Evolutionary conservation across 2,888 invertebrate species (phyloP).

Genomic region (Cantharis rustica): DNA sequence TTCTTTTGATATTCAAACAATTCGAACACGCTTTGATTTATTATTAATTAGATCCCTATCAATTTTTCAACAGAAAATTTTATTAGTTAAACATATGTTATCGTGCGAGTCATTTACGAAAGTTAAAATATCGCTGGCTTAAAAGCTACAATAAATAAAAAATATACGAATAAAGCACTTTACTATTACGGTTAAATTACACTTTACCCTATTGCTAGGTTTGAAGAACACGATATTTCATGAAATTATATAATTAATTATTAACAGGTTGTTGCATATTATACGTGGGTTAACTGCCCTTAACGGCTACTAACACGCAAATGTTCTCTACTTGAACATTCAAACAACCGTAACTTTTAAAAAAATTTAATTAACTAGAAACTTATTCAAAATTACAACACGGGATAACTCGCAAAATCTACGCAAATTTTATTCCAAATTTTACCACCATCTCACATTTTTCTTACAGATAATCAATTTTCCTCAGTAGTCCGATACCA

Average conservation of each 20-base stretch:
- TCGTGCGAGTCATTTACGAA: constrained; percentile 1
- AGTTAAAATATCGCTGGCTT: constrained; percentile 5
- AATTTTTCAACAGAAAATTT: constrained; percentile 4
- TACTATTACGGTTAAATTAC: constrained; percentile 20
- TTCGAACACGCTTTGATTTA: neutral
- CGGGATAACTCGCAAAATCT: neutral
- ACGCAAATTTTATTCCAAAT: no score
- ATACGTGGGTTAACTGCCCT: constrained; percentile 52
- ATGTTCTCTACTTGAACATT: neutral
- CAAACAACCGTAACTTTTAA: neutral
- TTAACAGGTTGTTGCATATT: constrained; percentile 52
- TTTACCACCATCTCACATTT: no score
- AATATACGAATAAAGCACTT: constrained; percentile 6
- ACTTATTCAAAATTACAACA: neutral
- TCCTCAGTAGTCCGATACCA: no score
- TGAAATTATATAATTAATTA: constrained; percentile 53
- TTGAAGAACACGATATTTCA: constrained; percentile 44
- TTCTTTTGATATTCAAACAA: neutral
- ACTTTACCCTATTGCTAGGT: constrained; percentile 35
- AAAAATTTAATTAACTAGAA: neutral
- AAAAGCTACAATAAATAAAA: neutral
- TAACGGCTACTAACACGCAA: constrained; percentile 39
- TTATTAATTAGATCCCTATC: constrained; percentile 14
- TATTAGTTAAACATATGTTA: constrained; percentile 24
- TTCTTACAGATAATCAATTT: no score